phyloP scores from a whole-genome alignment of 2,888 invertebrate genomes.

The Anarsia innoxiella region DNA sequence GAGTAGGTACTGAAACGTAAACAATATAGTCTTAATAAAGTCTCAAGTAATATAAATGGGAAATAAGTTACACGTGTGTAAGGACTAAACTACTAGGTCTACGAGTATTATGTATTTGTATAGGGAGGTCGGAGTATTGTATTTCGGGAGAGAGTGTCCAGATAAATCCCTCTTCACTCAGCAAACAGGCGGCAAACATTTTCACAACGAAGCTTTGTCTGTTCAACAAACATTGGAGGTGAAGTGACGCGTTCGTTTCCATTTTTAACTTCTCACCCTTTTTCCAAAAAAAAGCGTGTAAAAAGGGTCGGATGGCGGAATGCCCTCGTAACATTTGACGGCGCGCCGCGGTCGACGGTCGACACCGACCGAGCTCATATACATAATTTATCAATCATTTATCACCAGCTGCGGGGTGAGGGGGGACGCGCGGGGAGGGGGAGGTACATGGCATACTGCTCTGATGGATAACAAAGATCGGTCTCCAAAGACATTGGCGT shows the following conservation, averaged over 20 bases:
- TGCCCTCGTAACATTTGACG: slow-evolving; percentile 2
- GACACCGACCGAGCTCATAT: slow-evolving; percentile 22
- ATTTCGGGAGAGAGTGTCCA: no score
- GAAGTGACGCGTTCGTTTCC: not conserved
- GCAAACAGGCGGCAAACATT: no score
- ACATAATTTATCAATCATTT: slow-evolving; percentile 54
- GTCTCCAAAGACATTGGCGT: slow-evolving; percentile 12
- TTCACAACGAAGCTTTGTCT: no score
- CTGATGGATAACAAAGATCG: slow-evolving; percentile 22
- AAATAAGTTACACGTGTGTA: no score
- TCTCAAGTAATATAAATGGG: no score
- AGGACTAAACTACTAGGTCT: no score
- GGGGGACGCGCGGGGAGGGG: not conserved
- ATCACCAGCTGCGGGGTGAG: slow-evolving; percentile 22
- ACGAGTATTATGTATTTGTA: no score
- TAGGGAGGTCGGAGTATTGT: no score
- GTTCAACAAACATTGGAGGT: not conserved
- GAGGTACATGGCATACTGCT: slow-evolving; percentile 15
- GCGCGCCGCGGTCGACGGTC: slow-evolving; percentile 1
- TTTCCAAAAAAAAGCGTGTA: slow-evolving; percentile 1
- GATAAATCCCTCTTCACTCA: no score
- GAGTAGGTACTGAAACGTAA: no score
- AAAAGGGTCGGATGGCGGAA: slow-evolving; percentile 2
- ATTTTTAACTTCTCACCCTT: slow-evolving; percentile 7
- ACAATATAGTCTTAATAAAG: no score